Base-by-base conservation (phyloP, 1,140 invertebrate genomes). In the Drosophila hydei region DNA sequence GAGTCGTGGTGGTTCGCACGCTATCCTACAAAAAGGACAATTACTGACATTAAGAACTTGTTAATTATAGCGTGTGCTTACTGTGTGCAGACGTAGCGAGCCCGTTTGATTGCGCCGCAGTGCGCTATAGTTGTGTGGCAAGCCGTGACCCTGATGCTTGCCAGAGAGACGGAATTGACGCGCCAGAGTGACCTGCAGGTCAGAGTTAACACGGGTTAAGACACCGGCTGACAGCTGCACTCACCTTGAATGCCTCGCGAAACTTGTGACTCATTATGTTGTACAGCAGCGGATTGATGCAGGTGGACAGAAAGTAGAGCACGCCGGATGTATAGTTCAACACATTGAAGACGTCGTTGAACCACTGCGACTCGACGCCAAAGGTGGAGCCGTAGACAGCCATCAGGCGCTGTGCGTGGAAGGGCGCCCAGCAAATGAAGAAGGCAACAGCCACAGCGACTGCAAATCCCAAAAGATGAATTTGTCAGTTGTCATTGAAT, bases 381-480 rank as follows among this genome's bases (percentile, higher is more conserved):
- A 69, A 68, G 8, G 83, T 50, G 16, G 71, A 83, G 21, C 94
- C 94, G 63, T 96, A 96, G 6, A 96, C 94, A 0, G 95, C 95
- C 19, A 96, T 93, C 5, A 97, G 91, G 8, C 96, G 92, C 85
- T 99, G 98, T 0, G 96, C 95, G 89, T 99, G 97, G 91, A 98
- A 98, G 3, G 98, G 97, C 0, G 97, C 97, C 97, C 97, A 99
- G 92, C 97, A 98, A 12, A 98, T 93, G 92, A 98, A 98, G 92
- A 99, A 99, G 0, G 97, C 96, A 1, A 97, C 95, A 0, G 98
- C 97, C 1, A 99, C 98, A 30, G 97, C 97, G 80, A 98, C 97
- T 98, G 94, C 2, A 42, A 93, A 93, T 23, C 68, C 76, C 63
- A 43, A n/a, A 45, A 48, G 5, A 60, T 14, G 38, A 40, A 40